Conservation (phyloP, 2,797 vertebrate genomes). For the Chaetodon trifasciatus region DNA sequence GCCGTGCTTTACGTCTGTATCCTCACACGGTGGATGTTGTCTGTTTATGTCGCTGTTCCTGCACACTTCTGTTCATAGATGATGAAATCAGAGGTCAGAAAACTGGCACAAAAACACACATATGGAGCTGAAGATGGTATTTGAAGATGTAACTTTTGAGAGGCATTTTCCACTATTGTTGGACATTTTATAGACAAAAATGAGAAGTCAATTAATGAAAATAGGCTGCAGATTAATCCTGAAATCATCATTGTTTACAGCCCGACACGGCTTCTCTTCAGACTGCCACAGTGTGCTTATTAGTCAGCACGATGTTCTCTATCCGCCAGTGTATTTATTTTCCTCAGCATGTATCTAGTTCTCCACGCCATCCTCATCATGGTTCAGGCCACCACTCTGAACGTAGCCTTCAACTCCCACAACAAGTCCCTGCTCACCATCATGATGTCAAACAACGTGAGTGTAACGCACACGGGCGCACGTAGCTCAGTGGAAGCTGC, state of each 20-base stretch:
- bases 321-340: conserved; percentile 19
- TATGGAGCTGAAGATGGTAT: too few relatives aligned
- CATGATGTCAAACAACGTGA: conserved; percentile 99
- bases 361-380: conserved; percentile 97
- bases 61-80: background rate
- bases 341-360: conserved; percentile 86
- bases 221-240: background rate
- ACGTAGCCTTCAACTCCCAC: conserved; percentile 98
- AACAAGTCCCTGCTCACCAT: conserved; percentile 98
- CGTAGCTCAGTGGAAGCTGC: background rate
- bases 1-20: conserved; percentile 99
- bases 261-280: background rate
- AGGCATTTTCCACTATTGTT: too few relatives aligned
- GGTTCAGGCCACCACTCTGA: conserved; percentile 97
- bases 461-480: conserved; percentile 61
- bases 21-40: conserved; percentile 44
- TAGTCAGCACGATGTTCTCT: background rate
- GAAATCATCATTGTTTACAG: background rate
- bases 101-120: too few relatives aligned
- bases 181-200: background rate
- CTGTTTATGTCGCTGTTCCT: background rate
- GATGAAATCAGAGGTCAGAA: too few relatives aligned
- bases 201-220: background rate
- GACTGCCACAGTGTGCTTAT: background rate
- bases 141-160: background rate